These are phyloP conservation scores for Habropoda laboriosa DNA, from an alignment of 1,140 invertebrate genomes.

Conservation along the genomic window DNA sequence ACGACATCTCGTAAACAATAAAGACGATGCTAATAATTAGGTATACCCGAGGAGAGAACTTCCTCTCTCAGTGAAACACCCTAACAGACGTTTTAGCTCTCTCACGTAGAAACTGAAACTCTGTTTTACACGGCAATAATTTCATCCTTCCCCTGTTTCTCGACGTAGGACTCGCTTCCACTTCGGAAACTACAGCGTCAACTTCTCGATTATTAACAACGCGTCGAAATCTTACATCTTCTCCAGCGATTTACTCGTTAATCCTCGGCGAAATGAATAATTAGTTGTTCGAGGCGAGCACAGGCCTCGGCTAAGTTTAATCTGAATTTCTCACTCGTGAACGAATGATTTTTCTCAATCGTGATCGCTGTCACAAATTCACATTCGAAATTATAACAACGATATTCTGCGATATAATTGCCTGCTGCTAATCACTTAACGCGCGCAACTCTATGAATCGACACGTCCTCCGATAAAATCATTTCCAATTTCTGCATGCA, in stretches of 20 bases:
- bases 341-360: background rate
- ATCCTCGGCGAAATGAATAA: slow-evolving; percentile 17
- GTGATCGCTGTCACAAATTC: background rate
- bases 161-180: background rate
- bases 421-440: background rate
- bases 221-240: background rate
- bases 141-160: slow-evolving; percentile 8
- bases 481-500: slow-evolving; percentile 6
- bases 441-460: background rate
- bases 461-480: background rate
- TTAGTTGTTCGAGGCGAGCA: background rate
- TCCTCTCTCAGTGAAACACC: slow-evolving; percentile 1
- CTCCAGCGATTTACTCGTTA: background rate
- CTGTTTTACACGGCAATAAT: slow-evolving; percentile 31
- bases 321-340: background rate
- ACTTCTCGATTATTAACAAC: background rate
- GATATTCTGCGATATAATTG: background rate
- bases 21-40: slow-evolving; percentile 42
- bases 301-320: background rate
- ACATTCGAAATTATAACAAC: background rate
- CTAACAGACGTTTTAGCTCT: background rate
- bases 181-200: slow-evolving; percentile 13
- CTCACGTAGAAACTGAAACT: slow-evolving; percentile 17
- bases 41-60: slow-evolving; percentile 31
- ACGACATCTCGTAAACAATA: slow-evolving; percentile 23